Percentiles rank a stretch among this genome's conserved stretches.
Conservation (phyloP, 92 coral and sea anemone genomes). For the Chrysogorgia sp. region DNA sequence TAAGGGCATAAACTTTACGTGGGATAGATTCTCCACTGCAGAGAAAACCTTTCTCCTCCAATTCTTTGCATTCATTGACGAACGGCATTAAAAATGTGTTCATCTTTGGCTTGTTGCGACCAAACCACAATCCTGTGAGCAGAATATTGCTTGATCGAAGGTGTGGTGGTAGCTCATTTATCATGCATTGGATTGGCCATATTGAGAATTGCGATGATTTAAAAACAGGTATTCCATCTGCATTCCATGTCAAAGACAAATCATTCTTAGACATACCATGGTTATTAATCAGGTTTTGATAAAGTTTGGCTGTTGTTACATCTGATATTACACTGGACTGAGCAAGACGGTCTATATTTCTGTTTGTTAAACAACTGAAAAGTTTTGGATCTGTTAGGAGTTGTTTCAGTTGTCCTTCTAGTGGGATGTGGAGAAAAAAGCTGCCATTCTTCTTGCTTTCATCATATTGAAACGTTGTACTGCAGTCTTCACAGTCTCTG, state of each 20-base stretch:
- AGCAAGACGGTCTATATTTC: constrained; percentile 1
- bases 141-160: constrained; percentile 29
- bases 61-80: constrained; percentile 25
- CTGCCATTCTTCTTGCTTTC: constrained; percentile 21
- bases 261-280: constrained; percentile 33
- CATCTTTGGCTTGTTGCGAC: constrained; percentile 18
- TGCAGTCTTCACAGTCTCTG: constrained; percentile 23
- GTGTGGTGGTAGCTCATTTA: constrained; percentile 21
- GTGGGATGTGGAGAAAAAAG: constrained; percentile 33
- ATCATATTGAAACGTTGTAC: constrained; percentile 6
- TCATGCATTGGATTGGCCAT: constrained; percentile 41
- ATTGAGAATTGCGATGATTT: constrained; percentile 35
- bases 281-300: constrained; percentile 9
- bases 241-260: constrained; percentile 37
- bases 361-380: constrained; percentile 13
- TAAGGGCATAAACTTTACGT: constrained; percentile 14
- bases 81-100: constrained; percentile 22
- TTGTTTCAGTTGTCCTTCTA: constrained; percentile 28
- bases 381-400: constrained; percentile 21
- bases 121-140: constrained; percentile 39
- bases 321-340: constrained; percentile 21
- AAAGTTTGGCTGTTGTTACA: constrained; percentile 30
- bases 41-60: constrained; percentile 27
- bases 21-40: background rate
- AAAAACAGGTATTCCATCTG: constrained; percentile 37